Conservation (phyloP, 2,797 vertebrate genomes). For the Luscinia luscinia region DNA sequence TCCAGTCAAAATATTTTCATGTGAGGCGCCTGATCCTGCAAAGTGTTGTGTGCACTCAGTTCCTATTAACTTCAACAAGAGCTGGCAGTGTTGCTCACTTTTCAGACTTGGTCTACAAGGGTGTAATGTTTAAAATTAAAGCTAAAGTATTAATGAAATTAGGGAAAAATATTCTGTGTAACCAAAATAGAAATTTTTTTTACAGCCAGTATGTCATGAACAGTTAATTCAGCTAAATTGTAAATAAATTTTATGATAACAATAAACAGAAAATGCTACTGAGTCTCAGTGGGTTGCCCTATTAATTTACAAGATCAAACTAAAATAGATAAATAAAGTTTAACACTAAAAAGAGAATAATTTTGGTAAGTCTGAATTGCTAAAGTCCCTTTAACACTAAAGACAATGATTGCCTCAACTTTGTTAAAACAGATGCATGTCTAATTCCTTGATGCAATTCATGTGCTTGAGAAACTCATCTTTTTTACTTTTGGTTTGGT, state of each 20-base stretch:
- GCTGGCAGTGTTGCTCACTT: background rate
- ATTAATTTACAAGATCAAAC: constrained; percentile 64
- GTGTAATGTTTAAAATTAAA: background rate
- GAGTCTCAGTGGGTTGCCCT: constrained; percentile 62
- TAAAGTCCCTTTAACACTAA: constrained; percentile 85
- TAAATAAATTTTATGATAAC: background rate
- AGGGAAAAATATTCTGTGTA: background rate
- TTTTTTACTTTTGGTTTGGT: background rate
- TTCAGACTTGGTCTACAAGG: background rate
- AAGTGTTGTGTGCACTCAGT: background rate
- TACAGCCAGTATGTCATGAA: background rate
- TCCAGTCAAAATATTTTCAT: background rate
- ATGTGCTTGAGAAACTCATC: constrained; percentile 80
- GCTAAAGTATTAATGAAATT: background rate
- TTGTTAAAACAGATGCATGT: constrained; percentile 78
- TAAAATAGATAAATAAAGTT: constrained; percentile 71
- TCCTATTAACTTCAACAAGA: background rate
- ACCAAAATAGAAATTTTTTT: background rate
- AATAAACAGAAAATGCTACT: constrained; percentile 67
- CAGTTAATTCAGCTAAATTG: background rate
- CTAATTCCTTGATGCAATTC: constrained; percentile 62
- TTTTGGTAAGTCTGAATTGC: constrained; percentile 69
- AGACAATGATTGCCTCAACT: constrained; percentile 70
- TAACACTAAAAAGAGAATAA: constrained; percentile 81
- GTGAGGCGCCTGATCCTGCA: background rate